These are phyloP conservation scores for Zaprionus capensis DNA, from an alignment of 1,140 invertebrate genomes.

Conservation along the genomic window DNA sequence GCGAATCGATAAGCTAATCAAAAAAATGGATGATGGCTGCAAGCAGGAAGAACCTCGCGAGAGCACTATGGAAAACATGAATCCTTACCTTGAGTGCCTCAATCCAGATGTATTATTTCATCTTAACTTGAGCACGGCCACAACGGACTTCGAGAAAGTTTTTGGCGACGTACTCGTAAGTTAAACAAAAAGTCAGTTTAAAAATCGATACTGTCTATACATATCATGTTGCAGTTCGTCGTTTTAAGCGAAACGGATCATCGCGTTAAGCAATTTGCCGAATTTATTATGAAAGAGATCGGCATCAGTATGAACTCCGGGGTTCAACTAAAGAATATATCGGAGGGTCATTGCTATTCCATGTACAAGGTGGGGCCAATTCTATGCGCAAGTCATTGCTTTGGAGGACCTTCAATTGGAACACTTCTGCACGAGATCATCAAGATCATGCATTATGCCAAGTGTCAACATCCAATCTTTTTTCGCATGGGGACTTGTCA, in stretches of 20 bases:
- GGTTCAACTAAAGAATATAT: slow-evolving; percentile 45
- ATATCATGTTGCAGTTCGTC: slow-evolving; percentile 50
- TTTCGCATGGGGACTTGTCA: slow-evolving; percentile 91
- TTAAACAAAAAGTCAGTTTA: no score
- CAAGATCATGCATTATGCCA: slow-evolving; percentile 91
- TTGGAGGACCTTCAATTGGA: slow-evolving; percentile 91
- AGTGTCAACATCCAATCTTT: slow-evolving; percentile 89
- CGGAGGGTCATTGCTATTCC: slow-evolving; percentile 43
- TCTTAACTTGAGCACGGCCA: slow-evolving; percentile 36
- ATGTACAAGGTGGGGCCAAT: slow-evolving; percentile 68
- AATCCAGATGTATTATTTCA: slow-evolving; percentile 58
- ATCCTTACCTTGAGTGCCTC: slow-evolving; percentile 59
- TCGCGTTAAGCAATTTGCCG: slow-evolving; percentile 55
- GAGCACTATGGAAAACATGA: slow-evolving; percentile 27
- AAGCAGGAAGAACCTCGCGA: slow-evolving; percentile 3
- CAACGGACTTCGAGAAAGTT: slow-evolving; percentile 53
- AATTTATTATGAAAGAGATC: slow-evolving; percentile 57
- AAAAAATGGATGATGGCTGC: slow-evolving; percentile 46
- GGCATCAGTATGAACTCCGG: slow-evolving; percentile 50
- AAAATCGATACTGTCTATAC: neutral
- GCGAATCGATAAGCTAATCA: slow-evolving; percentile 46
- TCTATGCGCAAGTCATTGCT: slow-evolving; percentile 88
- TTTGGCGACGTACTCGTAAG: slow-evolving; percentile 71
- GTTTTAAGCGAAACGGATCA: slow-evolving; percentile 46
- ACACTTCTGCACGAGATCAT: slow-evolving; percentile 92